Conservation (phyloP, 2,797 vertebrate genomes). For the Clarias pachynema region DNA sequence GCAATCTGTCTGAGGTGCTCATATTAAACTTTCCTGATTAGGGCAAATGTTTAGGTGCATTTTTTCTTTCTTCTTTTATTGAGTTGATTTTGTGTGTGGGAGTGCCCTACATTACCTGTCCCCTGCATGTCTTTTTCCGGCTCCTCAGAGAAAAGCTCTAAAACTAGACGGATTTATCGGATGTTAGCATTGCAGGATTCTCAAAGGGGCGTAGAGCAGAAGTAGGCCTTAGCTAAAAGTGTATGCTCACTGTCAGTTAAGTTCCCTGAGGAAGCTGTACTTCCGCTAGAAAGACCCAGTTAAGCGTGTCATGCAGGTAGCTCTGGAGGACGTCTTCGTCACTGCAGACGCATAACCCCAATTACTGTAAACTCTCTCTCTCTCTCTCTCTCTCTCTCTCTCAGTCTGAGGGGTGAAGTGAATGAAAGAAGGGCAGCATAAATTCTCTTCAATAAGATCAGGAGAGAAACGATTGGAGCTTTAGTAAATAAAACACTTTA, state of each 20-base stretch:
- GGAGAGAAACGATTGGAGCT: background rate
- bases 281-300: conserved; percentile 63
- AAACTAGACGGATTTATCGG: conserved; percentile 17
- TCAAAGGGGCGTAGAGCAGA: conserved; percentile 24
- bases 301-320: conserved; percentile 67
- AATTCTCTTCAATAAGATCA: background rate
- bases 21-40: background rate
- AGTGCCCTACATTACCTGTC: conserved; percentile 57
- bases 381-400: conserved; percentile 26
- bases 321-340: conserved; percentile 55
- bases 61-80: conserved; percentile 42
- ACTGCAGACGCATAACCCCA: conserved; percentile 63
- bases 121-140: conserved; percentile 27
- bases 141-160: conserved; percentile 2
- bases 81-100: conserved; percentile 51
- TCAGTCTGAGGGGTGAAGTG: conserved; percentile 31
- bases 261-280: conserved; percentile 60
- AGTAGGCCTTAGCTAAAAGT: conserved; percentile 47
- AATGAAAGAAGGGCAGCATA: background rate
- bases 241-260: conserved; percentile 52
- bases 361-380: conserved; percentile 48
- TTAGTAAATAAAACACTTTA: background rate
- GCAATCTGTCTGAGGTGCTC: background rate
- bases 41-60: background rate
- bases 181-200: conserved; percentile 22